Evolutionary conservation across 2,888 invertebrate genomes (phyloP).

Genomic region (Tetranychus truncatus): DNA sequence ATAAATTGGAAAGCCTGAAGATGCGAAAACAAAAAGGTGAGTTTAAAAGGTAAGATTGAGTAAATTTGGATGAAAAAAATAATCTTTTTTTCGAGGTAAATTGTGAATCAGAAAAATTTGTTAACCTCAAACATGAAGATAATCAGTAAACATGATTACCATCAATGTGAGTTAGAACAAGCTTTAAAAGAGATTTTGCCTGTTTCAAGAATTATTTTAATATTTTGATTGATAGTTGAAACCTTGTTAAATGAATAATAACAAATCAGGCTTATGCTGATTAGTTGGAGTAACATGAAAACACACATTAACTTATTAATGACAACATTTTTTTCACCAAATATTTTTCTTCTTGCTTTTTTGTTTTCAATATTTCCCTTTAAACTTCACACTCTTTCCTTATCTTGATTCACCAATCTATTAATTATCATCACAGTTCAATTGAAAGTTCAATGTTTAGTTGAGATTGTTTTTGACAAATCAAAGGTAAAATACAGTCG

Average conservation of each 20-base stretch:
- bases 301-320: background rate
- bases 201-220: background rate
- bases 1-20: too few species aligned
- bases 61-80: background rate
- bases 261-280: background rate
- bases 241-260: background rate
- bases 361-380: background rate
- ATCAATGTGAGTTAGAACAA: background rate
- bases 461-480: background rate
- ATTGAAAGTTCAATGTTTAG: conserved; percentile 4
- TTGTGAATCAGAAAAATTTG: background rate
- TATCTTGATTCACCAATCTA: too few species aligned
- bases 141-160: background rate
- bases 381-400: too few species aligned
- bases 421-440: background rate
- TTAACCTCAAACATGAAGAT: background rate
- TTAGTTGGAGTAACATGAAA: background rate
- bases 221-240: background rate
- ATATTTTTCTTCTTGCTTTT: background rate
- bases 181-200: background rate
- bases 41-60: too few species aligned
- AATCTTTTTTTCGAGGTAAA: background rate
- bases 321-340: background rate
- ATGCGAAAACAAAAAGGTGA: too few species aligned
- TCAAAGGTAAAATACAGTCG: background rate